phyloP scores from a whole-genome alignment of 2,797 vertebrate species.

The Helicolenus hilgendorfi region DNA sequence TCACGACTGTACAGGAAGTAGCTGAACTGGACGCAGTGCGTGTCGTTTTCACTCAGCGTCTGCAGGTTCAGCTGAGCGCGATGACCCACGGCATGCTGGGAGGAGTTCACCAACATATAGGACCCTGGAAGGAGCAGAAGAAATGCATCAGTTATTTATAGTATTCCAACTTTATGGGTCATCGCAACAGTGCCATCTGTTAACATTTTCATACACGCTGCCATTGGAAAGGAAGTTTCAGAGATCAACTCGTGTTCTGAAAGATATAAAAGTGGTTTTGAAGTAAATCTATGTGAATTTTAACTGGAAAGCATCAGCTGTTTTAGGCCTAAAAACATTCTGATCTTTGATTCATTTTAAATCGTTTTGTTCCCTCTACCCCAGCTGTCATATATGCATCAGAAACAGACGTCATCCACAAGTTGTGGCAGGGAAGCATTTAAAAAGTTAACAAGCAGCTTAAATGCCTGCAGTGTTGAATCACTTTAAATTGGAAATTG shows the following conservation, averaged over 20 bases:
- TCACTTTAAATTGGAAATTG: conserved; percentile 50
- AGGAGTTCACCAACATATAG: conserved; percentile 97
- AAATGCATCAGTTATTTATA: conserved; percentile 14
- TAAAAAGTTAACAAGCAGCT: conserved; percentile 26
- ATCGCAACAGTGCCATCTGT: not conserved
- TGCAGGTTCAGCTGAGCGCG: conserved; percentile 95
- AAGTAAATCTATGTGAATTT: not conserved
- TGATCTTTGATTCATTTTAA: not conserved
- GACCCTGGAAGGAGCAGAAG: conserved; percentile 89
- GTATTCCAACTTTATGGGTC: not conserved
- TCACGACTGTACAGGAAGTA: conserved; percentile 97
- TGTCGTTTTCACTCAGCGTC: conserved; percentile 97
- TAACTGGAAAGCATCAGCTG: not conserved
- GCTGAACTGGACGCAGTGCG: conserved; percentile 99
- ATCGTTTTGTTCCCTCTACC: not conserved
- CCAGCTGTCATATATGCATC: not conserved
- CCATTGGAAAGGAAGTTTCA: not conserved
- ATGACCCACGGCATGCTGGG: conserved; percentile 93
- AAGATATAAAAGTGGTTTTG: not conserved
- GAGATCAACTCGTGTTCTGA: not conserved
- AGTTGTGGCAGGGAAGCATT: conserved; percentile 8
- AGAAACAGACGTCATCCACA: conserved; percentile 17
- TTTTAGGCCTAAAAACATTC: not conserved
- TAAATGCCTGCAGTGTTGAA: conserved; percentile 22
- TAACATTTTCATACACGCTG: not conserved